Evolutionary conservation across 2,888 invertebrate species (phyloP).

Genomic region (Meta bourneti): DNA sequence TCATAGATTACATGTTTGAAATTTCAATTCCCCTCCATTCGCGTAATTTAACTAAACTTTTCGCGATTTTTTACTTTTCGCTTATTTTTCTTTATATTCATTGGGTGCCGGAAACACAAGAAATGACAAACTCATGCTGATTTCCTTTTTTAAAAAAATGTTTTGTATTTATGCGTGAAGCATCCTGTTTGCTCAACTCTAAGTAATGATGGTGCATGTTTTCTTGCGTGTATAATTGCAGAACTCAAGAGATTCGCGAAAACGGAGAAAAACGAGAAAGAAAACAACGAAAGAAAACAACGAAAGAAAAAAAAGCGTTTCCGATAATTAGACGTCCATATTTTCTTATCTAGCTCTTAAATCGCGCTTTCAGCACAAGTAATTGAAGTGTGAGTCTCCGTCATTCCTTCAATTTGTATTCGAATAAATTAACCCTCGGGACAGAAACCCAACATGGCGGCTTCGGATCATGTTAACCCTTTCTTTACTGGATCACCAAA

Average conservation of each 20-base stretch:
- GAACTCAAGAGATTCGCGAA: background rate
- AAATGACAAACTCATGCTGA: background rate
- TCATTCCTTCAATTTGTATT: conserved; percentile 60
- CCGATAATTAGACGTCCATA: conserved; percentile 61
- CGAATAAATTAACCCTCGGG: conserved; percentile 61
- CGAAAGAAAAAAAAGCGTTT: conserved; percentile 20
- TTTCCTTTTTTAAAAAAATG: background rate
- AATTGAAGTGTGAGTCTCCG: conserved; percentile 51
- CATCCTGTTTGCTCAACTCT: conserved; percentile 47
- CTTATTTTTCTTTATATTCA: background rate
- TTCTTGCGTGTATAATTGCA: conserved; percentile 9
- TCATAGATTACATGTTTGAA: too few species aligned
- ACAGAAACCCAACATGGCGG: conserved; percentile 47
- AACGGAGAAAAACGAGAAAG: background rate
- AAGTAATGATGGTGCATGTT: conserved; percentile 29
- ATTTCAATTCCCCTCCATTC: too few species aligned
- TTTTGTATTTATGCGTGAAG: too few species aligned
- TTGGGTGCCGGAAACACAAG: background rate
- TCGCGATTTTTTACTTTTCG: too few species aligned
- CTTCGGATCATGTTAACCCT: conserved; percentile 13
- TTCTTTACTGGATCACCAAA: background rate
- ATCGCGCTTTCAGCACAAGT: conserved; percentile 56
- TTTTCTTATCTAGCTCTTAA: conserved; percentile 56
- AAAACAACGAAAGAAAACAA: background rate
- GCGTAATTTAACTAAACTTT: too few species aligned